Evolutionary conservation across 2,888 invertebrate genomes (phyloP), one percentile per base, ranked within the genome.

Genomic region (Nomada flava): DNA sequence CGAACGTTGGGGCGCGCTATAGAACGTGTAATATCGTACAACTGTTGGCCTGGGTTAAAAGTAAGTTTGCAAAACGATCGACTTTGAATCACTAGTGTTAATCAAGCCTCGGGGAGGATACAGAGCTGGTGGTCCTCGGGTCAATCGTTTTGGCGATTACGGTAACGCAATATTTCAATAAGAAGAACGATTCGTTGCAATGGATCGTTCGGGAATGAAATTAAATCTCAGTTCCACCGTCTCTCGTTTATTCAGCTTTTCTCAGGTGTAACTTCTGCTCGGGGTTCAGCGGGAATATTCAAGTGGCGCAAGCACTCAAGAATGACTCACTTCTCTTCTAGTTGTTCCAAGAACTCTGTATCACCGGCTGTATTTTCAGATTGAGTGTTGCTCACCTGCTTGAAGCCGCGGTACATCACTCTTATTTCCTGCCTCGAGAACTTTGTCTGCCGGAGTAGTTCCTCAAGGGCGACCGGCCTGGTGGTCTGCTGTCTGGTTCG

Each of bases 401-500:
- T 99, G 94, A 99, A 99, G 88, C 99, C 99, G 91, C 99, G 95
- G 94, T 99, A 99, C 98, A 99, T 98, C 92, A 98, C 98, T 90
- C 99, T 96, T 87, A 99, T 98, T 94, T 99, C 99, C 94, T 98
- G 98, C 91, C 98, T 96, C 68, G 98, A 97, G 95, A 99, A 99
- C 94, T 99, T 98, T 75, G 98, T 98, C 94, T 98, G 97, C 89
- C 97, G 95, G 94, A 98, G 98, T 79, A 99, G 95, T 93, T 98
- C 98, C 93, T 98, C 98, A 84, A 98, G 95, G 26, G 97, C 97
- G 63, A 98, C 98, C 62, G 98, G 97, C 85, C 97, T 96, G 29
- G 97, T 97, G 90, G 97, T 97, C 85, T 97, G 97, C 44, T 90
- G 91, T 71, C 93, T 89, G 26, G 96, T 95, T 90, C 97, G 95